These are phyloP conservation scores for Hyphantria cunea DNA, from an alignment of 1,140 invertebrate species.

Conservation along the genomic window DNA sequence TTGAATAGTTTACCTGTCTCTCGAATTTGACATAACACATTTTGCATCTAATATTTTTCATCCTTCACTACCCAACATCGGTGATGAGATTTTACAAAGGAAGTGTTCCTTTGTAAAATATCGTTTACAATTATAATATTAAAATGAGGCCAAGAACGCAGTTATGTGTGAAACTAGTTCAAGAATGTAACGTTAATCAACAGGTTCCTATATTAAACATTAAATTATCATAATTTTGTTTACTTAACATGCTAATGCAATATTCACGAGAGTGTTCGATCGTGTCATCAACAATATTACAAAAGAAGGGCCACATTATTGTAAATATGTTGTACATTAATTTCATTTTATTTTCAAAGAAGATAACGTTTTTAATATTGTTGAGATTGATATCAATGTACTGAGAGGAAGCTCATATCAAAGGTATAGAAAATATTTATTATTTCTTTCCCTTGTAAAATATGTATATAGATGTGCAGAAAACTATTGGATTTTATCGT, in stretches of 20 bases:
- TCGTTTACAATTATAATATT: no score
- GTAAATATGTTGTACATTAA: conserved; percentile 48
- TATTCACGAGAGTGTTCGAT: not conserved
- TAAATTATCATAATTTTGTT: not conserved
- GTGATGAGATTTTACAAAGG: no score
- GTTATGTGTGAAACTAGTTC: no score
- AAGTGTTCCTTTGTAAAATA: no score
- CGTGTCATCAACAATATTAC: no score
- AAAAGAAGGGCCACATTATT: conserved; percentile 34
- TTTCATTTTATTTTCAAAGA: conserved; percentile 41
- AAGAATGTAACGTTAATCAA: not conserved
- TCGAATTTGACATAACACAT: no score
- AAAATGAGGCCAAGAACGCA: no score
- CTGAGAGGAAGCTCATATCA: conserved; percentile 66
- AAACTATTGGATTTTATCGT: conserved; percentile 50
- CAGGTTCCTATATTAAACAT: not conserved
- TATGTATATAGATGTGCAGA: conserved; percentile 75
- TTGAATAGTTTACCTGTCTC: no score
- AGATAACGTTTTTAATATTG: conserved; percentile 36
- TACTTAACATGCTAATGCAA: no score
- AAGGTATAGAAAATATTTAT: conserved; percentile 70
- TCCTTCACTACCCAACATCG: no score
- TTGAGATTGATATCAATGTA: conserved; percentile 47
- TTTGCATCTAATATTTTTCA: no score
- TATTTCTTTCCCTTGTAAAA: conserved; percentile 74